phyloP scores from a whole-genome alignment of 2,113 vertebrate species.

The Geothlypis trichas region DNA sequence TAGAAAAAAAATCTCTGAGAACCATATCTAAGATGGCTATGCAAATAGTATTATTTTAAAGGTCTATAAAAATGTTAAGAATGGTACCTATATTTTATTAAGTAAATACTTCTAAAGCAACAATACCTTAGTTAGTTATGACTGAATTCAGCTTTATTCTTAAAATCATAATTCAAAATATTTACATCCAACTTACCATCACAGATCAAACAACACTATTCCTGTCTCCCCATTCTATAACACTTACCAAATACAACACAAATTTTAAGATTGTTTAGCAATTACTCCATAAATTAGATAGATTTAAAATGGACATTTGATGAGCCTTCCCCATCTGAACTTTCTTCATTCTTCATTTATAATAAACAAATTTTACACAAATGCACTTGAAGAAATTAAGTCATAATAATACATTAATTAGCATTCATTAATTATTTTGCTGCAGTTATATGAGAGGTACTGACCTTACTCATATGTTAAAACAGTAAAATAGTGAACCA shows the following conservation, averaged over 20 bases:
- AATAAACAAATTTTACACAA: slow-evolving; percentile 23
- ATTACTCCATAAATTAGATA: neutral
- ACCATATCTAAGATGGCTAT: neutral
- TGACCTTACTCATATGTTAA: neutral
- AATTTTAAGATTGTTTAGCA: neutral
- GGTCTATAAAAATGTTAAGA: neutral
- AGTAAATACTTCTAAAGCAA: neutral
- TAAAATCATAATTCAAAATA: neutral
- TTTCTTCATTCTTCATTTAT: neutral
- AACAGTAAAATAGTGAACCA: neutral
- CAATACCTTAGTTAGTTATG: neutral
- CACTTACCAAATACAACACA: neutral
- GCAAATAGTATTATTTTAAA: neutral
- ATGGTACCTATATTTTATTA: neutral
- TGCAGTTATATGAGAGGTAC: slow-evolving; percentile 20
- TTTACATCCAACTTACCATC: neutral
- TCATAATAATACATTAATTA: slow-evolving; percentile 21
- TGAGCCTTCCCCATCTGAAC: neutral
- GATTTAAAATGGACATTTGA: neutral
- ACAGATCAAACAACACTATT: neutral
- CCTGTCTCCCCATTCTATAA: neutral
- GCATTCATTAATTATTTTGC: slow-evolving; percentile 37
- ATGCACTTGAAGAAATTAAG: slow-evolving; percentile 19
- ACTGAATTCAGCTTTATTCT: neutral
- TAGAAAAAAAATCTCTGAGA: neutral